Evolutionary conservation across 2,888 invertebrate genomes (phyloP).

Genomic region (Lasioglossum lativentre): DNA sequence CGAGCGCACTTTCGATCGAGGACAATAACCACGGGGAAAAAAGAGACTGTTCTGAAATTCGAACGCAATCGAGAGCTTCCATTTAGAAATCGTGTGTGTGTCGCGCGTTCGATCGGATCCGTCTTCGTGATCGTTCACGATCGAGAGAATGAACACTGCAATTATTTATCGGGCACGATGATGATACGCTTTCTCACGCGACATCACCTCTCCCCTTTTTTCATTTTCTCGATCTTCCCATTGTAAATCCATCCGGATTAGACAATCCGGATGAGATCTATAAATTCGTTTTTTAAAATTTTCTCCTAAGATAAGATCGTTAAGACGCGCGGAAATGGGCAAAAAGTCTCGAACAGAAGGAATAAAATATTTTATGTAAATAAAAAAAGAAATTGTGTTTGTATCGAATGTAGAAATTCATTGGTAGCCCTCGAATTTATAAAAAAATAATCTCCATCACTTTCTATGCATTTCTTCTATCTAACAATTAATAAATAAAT

Average conservation of each 20-base stretch:
- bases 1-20: conserved; percentile 54
- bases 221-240: background rate
- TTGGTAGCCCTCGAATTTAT: background rate
- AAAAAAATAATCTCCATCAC: too few relatives aligned
- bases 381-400: background rate
- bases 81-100: conserved; percentile 40
- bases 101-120: conserved; percentile 25
- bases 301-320: background rate
- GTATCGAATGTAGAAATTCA: background rate
- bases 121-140: conserved; percentile 47
- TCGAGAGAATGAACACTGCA: conserved; percentile 23
- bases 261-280: background rate
- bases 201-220: background rate
- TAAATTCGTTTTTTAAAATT: background rate
- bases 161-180: conserved; percentile 38
- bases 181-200: conserved; percentile 26
- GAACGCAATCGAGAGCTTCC: conserved; percentile 63
- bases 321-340: background rate
- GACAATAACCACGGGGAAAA: conserved; percentile 63
- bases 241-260: background rate
- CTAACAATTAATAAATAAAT: background rate
- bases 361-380: background rate
- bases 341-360: background rate
- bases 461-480: background rate
- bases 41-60: conserved; percentile 43